Base-by-base conservation (phyloP, 2,113 vertebrate species). In the Loxodonta africana region DNA sequence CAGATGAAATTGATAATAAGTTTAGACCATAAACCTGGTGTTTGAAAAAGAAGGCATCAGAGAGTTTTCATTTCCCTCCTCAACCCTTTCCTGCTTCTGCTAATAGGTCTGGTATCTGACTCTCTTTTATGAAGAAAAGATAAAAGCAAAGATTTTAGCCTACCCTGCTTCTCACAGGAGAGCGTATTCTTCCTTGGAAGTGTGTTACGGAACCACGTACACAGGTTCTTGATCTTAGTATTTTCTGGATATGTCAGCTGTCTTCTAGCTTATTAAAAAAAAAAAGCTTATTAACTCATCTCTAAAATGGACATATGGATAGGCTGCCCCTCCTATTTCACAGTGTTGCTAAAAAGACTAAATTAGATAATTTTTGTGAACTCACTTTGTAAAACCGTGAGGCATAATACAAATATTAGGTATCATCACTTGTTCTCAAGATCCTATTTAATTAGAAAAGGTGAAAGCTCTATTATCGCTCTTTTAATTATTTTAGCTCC, bases 1-100 rank as follows among this genome's bases (percentile, higher is more conserved):
- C 57, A 88, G 83, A 95, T 62, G 57, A 95, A 95, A 92, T 73
- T 87, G 65, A 67, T 88, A 85, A 80, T 33, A 89, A 91, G 20
- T 92, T 97, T 73, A 96, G 85, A 94, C 51, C 69, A 23, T 37
- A 81, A 96, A 30, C 25, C 46, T 97, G 65, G 76, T 67, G 85
- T 90, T 91, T 83, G 11, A 92, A 48, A 89, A 78, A 67, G 65
- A 88, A 83, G 28, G 8, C 63, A 73, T 41, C 74, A 25, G 51
- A 93, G 37, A 37, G 26, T 20, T 95, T 95, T 92, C 41, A 83
- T 73, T 83, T 17, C 57, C 8, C 17, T 95, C 17, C 41, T 46
- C 44, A 89, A 77, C 6, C 53, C 37, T 25, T 25, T 76, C 57
- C 63, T 1, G 0, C 62, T 96, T 94, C 73, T 83, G 82, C 81